Percentiles rank a stretch among this genome's conserved stretches.
These are phyloP conservation scores for Vollenhovia emeryi DNA, from an alignment of 1,140 invertebrate genomes.

Conservation along the genomic window DNA sequence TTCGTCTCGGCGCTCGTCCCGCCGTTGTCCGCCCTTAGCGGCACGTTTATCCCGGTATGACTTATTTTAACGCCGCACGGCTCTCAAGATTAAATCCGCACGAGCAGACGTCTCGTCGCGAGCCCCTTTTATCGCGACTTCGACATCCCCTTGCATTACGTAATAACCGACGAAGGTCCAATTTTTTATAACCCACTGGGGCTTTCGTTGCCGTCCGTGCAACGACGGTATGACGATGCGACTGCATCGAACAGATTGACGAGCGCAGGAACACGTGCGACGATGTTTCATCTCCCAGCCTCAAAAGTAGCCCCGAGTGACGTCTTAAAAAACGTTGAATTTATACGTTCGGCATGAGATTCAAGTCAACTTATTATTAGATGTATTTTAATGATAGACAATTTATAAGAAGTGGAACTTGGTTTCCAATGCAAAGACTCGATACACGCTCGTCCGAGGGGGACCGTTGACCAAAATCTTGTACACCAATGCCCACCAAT, in stretches of 20 bases:
- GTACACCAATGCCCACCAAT: too few relatives aligned
- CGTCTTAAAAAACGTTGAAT: neutral
- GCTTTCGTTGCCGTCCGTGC: neutral
- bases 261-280: neutral
- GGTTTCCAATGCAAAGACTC: too few relatives aligned
- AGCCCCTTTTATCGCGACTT: slow-evolving; percentile 31
- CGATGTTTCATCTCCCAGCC: neutral
- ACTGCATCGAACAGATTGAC: slow-evolving; percentile 4
- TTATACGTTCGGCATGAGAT: neutral
- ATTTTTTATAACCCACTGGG: neutral
- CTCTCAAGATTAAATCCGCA: slow-evolving; percentile 25
- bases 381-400: too few relatives aligned
- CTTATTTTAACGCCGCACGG: slow-evolving; percentile 1
- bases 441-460: too few relatives aligned
- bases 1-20: slow-evolving; percentile 1
- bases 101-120: neutral
- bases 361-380: too few relatives aligned
- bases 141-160: neutral
- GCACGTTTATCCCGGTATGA: neutral
- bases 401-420: too few relatives aligned
- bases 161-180: neutral
- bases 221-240: neutral
- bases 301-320: neutral
- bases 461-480: too few relatives aligned
- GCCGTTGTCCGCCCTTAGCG: neutral